These are phyloP conservation scores for Drosophila neocordata DNA, from an alignment of 1,140 invertebrate species.

Conservation along the genomic window DNA sequence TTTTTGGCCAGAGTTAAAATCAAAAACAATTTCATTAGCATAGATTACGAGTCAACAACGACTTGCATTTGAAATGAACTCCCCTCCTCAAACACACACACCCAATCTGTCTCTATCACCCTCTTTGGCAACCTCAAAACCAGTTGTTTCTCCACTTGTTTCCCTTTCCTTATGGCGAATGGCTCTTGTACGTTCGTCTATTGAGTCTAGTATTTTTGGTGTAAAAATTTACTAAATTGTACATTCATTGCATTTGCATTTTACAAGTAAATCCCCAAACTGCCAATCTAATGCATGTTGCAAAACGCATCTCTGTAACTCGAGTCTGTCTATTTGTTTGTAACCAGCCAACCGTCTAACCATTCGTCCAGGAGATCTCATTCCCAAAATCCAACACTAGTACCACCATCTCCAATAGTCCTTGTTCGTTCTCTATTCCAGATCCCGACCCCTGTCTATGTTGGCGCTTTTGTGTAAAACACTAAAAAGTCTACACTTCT, in stretches of 20 bases:
- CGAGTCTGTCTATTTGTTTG: constrained; percentile 69
- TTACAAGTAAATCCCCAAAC: constrained; percentile 80
- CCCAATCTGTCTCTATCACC: not conserved
- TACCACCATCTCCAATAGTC: not conserved
- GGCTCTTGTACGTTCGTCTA: constrained; percentile 25
- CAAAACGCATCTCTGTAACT: constrained; percentile 48
- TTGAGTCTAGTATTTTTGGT: constrained; percentile 68
- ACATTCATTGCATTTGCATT: constrained; percentile 81
- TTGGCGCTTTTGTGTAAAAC: constrained; percentile 78
- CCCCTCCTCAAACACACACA: not conserved
- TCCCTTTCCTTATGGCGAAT: too few relatives aligned
- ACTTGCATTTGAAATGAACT: constrained; percentile 18
- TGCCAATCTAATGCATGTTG: constrained; percentile 80
- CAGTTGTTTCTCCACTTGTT: constrained; percentile 22
- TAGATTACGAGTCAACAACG: constrained; percentile 67
- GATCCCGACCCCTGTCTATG: constrained; percentile 62
- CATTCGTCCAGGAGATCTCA: constrained; percentile 62
- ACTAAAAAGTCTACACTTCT: constrained; percentile 73
- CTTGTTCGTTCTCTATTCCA: constrained; percentile 23
- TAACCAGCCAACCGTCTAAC: constrained; percentile 75
- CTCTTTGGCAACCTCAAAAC: constrained; percentile 10
- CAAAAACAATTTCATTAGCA: constrained; percentile 79
- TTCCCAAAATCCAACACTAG: constrained; percentile 1
- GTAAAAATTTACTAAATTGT: constrained; percentile 80
- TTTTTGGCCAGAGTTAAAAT: constrained; percentile 56